These are phyloP conservation scores for Aix galericulata DNA, from an alignment of 2,113 vertebrate species.

Conservation along the genomic window DNA sequence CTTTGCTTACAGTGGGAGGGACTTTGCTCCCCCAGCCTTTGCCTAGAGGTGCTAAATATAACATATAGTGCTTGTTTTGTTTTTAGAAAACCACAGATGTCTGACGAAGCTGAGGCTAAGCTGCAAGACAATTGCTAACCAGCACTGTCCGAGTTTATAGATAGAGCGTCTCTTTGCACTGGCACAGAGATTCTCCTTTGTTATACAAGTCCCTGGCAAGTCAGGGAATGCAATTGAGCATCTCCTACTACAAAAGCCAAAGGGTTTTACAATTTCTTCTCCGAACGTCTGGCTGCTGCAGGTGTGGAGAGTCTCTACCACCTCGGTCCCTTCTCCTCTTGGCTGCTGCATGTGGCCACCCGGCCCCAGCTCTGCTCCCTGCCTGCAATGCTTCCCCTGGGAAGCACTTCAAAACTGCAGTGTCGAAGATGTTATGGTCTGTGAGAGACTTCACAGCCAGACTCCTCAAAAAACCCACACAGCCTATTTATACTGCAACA, in stretches of 20 bases:
- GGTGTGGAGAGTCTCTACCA: fast-evolving
- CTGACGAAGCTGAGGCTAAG: not conserved
- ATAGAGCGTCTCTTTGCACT: not conserved
- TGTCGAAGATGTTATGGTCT: not conserved
- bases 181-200: not conserved
- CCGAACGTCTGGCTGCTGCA: not conserved
- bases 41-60: not conserved
- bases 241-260: not conserved
- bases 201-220: not conserved
- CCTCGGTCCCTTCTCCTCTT: not conserved
- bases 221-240: not conserved
- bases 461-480: not conserved
- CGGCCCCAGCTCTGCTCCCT: not conserved
- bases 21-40: too few relatives aligned
- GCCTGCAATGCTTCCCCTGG: not conserved
- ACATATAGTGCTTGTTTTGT: not conserved
- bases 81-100: not conserved
- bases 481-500: not conserved
- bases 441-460: not conserved
- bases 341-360: not conserved
- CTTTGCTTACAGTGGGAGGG: too few relatives aligned
- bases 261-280: not conserved
- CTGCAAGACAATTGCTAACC: not conserved
- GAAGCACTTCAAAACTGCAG: not conserved
- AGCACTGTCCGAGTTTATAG: not conserved